Evolutionary conservation across 1,140 invertebrate genomes (phyloP).

Genomic region (Brachionus plicatilis): DNA sequence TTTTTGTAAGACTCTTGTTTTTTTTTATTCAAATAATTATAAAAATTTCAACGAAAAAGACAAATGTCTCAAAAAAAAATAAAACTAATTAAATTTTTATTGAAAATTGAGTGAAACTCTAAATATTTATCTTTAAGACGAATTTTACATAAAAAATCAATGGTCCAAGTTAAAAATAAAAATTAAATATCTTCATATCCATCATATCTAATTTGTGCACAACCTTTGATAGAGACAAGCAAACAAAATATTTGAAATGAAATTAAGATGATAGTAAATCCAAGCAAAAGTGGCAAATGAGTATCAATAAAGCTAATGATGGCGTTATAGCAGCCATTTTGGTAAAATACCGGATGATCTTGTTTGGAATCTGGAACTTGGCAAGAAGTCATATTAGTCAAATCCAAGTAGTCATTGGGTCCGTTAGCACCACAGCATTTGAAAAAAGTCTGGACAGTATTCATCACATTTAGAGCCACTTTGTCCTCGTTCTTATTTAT

Average conservation of each 20-base stretch:
- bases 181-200: conserved; percentile 30
- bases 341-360: background rate
- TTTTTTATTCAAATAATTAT: background rate
- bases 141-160: background rate
- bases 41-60: background rate
- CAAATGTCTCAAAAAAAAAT: background rate
- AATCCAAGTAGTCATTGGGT: conserved; percentile 5
- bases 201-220: conserved; percentile 14
- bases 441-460: conserved; percentile 27
- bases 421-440: conserved; percentile 34
- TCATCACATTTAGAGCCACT: conserved; percentile 22
- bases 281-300: conserved; percentile 33
- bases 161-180: background rate
- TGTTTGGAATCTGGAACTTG: background rate
- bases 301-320: conserved; percentile 3
- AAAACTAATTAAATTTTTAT: background rate
- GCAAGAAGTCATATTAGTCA: background rate
- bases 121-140: background rate
- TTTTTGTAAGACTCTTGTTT: background rate
- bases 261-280: conserved; percentile 22
- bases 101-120: background rate
- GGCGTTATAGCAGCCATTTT: background rate
- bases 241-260: conserved; percentile 38
- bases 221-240: conserved; percentile 9
- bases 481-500: conserved; percentile 24